phyloP scores from a whole-genome alignment of 2,797 vertebrate genomes.

The Naso thynnoides region DNA sequence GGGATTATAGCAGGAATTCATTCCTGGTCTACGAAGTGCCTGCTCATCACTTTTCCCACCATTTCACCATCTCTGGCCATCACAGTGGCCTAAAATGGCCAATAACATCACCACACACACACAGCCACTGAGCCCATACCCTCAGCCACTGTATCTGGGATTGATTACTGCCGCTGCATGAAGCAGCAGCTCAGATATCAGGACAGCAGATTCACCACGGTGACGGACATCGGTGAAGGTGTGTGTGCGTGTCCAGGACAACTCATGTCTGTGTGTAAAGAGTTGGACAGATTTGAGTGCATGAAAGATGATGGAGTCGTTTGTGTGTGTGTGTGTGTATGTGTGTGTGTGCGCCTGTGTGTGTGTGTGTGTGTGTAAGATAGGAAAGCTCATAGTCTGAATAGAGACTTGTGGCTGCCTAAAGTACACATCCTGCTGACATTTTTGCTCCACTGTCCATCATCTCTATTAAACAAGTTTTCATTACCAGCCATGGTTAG shows the following conservation, averaged over 20 bases:
- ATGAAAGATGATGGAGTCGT: not conserved
- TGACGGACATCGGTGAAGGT: not conserved
- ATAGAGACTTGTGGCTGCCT: conserved; percentile 9
- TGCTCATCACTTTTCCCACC: conserved; percentile 82
- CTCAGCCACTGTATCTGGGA: conserved; percentile 60
- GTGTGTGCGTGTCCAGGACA: conserved; percentile 9
- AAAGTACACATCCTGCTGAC: not conserved
- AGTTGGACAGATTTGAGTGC: conserved; percentile 19
- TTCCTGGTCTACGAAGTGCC: conserved; percentile 78
- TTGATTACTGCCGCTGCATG: conserved; percentile 59
- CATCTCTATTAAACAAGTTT: no score
- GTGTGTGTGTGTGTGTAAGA: conserved; percentile 38
- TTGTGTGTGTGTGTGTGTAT: conserved; percentile 22
- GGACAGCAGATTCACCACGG: conserved; percentile 39
- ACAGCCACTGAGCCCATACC: conserved; percentile 37
- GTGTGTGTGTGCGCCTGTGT: conserved; percentile 47
- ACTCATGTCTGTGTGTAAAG: not conserved
- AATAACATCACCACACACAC: conserved; percentile 64
- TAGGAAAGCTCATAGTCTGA: conserved; percentile 4
- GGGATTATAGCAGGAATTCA: conserved; percentile 79
- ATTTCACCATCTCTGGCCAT: conserved; percentile 75
- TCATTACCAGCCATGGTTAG: no score
- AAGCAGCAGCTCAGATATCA: conserved; percentile 63
- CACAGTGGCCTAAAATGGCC: conserved; percentile 66
- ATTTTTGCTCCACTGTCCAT: no score